These are phyloP conservation scores for Aporophyla nigra DNA, from an alignment of 2,888 invertebrate species.

Conservation along the genomic window DNA sequence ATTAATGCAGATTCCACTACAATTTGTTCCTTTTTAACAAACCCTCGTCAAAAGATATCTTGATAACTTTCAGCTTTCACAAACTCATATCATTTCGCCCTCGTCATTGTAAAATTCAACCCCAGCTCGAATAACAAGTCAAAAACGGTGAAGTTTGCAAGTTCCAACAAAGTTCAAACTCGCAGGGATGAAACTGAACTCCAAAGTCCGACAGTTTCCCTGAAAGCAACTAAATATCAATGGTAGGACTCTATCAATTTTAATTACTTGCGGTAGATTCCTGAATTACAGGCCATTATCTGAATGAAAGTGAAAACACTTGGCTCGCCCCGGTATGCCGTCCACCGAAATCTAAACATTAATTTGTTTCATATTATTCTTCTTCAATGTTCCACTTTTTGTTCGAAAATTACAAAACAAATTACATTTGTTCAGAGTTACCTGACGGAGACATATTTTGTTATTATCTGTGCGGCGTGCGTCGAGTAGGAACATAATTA, in stretches of 20 bases:
- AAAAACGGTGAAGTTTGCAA: conserved; percentile 54
- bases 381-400: conserved; percentile 59
- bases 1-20: conserved; percentile 52
- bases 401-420: conserved; percentile 67
- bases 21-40: conserved; percentile 48
- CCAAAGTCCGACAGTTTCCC: conserved; percentile 51
- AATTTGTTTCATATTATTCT: conserved; percentile 68
- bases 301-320: conserved; percentile 79
- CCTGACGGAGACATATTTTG: conserved; percentile 63
- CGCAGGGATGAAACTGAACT: conserved; percentile 51
- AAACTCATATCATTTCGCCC: conserved; percentile 55
- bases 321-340: conserved; percentile 57
- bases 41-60: conserved; percentile 50
- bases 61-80: conserved; percentile 49
- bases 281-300: conserved; percentile 80
- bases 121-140: conserved; percentile 57
- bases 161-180: conserved; percentile 50
- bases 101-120: conserved; percentile 54
- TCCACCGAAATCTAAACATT: conserved; percentile 44
- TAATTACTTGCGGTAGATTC: conserved; percentile 81
- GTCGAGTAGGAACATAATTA: conserved; percentile 60
- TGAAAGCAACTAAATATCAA: conserved; percentile 74
- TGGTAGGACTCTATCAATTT: conserved; percentile 79
- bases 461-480: conserved; percentile 51
- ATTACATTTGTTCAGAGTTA: conserved; percentile 64